These are phyloP conservation scores for Notolabrus celidotus DNA, from an alignment of 2,797 vertebrate genomes.

Conservation along the genomic window DNA sequence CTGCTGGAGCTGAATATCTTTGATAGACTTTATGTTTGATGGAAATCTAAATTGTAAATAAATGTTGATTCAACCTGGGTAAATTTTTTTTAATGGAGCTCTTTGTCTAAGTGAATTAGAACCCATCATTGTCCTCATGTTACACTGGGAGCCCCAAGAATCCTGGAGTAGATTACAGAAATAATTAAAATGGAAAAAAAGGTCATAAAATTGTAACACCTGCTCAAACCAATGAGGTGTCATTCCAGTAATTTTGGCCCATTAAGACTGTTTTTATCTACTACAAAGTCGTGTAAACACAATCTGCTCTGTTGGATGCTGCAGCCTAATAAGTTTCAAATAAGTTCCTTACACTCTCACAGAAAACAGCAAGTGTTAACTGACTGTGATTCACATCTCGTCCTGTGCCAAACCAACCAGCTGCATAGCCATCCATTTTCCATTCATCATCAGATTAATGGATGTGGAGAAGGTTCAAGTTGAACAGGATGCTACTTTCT, in stretches of 20 bases:
- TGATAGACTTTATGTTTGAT: too few species aligned
- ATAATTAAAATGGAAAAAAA: too few species aligned
- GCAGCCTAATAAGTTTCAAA: constrained; percentile 11
- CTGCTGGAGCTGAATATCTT: too few species aligned
- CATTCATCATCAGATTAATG: constrained; percentile 11
- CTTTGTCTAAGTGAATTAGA: too few species aligned
- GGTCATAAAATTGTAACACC: too few species aligned
- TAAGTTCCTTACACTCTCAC: constrained; percentile 15
- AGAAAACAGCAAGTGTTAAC: constrained; percentile 16
- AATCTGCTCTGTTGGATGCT: constrained; percentile 20
- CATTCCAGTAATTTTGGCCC: not conserved
- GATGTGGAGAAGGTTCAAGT: not conserved
- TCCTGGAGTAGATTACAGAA: too few species aligned
- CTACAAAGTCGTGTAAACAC: not conserved
- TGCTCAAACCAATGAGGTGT: not conserved
- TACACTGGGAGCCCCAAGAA: too few species aligned
- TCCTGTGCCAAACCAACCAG: constrained; percentile 10
- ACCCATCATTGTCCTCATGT: too few species aligned
- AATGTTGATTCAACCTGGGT: too few species aligned
- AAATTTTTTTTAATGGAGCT: too few species aligned
- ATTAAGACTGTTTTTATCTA: not conserved
- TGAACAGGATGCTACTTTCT: not conserved
- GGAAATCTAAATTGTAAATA: too few species aligned
- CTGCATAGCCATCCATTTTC: not conserved
- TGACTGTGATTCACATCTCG: constrained; percentile 26